Base-by-base conservation (phyloP, 2,113 vertebrate genomes). In the Aplodontia rufa region DNA sequence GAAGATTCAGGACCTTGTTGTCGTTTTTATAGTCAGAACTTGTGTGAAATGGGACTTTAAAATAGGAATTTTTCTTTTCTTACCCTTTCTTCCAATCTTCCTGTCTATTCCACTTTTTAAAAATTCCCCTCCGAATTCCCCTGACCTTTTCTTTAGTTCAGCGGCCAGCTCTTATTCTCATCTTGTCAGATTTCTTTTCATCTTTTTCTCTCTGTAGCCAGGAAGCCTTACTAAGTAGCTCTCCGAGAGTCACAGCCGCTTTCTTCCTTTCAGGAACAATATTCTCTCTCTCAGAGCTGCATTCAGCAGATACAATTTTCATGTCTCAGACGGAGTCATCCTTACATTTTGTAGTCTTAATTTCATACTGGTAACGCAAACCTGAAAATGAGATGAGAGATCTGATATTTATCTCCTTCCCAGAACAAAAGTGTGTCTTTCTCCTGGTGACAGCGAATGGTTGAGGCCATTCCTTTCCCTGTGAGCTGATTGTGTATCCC, bases 191-290 rank as follows among this genome's bases (percentile, higher is more conserved):
- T 97, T 98, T 97, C 88, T 94, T 97, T 68, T 95, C 85, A 51
- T 97, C 96, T 96, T 98, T 98, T 98, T 97, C 91, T 96, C 90
- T 95, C 42, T 49, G 7, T 79, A 85, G 78, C 86, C 69, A 96
- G 92, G 87, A 71, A 94, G 6, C 2, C 58, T 98, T 95, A 86
- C 68, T 97, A 96, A 97, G 94, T 97, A 75, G 90, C 96, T 90
- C 58, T 94, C 81, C 28, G 82, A 90, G 75, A 81, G 20, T 91
- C 85, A 10, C 40, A 86, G 83, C 89, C 96, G 90, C 93, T 74
- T 94, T 91, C 92, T 96, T 78, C 85, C 94, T 98, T 89, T 91
- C 96, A 94, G 96, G 95, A 28, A 35, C 37, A 90, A 95, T 84
- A 64, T 79, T 37, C 8, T 37, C 17, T 2, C 40, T 49, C 37